Percentiles rank a stretch among this genome's conserved stretches.
Evolutionary conservation across 2,888 invertebrate species (phyloP).

Genomic region (Sympetrum striolatum): DNA sequence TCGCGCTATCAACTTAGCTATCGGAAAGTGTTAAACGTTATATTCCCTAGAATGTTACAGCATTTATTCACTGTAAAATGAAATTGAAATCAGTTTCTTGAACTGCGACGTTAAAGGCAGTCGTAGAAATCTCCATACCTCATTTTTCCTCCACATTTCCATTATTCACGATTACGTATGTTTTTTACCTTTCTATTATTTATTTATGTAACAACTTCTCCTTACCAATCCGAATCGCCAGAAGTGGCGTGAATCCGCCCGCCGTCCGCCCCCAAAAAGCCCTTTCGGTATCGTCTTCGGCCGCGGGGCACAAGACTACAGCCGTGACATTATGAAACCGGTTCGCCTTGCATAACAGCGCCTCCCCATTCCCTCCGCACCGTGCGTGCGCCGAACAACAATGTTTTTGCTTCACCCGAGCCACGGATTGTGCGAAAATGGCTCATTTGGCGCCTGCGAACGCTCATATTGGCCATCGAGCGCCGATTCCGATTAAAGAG

Average conservation of each 20-base stretch:
- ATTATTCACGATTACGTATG: too few species aligned
- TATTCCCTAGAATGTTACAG: too few species aligned
- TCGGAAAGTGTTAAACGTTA: too few species aligned
- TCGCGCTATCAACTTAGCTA: too few species aligned
- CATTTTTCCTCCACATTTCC: too few species aligned
- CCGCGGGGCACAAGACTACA: slow-evolving; percentile 21
- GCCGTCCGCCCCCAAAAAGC: neutral
- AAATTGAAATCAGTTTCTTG: too few species aligned
- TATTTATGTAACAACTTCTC: neutral
- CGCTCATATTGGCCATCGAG: neutral
- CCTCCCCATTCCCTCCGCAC: neutral
- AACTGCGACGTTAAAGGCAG: too few species aligned
- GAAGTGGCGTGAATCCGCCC: neutral
- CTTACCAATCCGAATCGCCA: too few species aligned
- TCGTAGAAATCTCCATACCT: too few species aligned
- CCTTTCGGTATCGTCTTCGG: slow-evolving; percentile 7
- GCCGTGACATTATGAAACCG: slow-evolving; percentile 44
- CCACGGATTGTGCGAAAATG: neutral
- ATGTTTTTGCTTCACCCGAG: neutral
- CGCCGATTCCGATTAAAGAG: neutral
- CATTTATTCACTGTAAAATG: too few species aligned
- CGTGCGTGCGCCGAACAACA: neutral
- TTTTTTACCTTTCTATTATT: neutral
- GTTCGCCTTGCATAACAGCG: slow-evolving; percentile 38
- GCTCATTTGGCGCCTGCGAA: neutral